These are phyloP conservation scores for Heterotis niloticus DNA, from an alignment of 2,113 vertebrate species.

Conservation along the genomic window DNA sequence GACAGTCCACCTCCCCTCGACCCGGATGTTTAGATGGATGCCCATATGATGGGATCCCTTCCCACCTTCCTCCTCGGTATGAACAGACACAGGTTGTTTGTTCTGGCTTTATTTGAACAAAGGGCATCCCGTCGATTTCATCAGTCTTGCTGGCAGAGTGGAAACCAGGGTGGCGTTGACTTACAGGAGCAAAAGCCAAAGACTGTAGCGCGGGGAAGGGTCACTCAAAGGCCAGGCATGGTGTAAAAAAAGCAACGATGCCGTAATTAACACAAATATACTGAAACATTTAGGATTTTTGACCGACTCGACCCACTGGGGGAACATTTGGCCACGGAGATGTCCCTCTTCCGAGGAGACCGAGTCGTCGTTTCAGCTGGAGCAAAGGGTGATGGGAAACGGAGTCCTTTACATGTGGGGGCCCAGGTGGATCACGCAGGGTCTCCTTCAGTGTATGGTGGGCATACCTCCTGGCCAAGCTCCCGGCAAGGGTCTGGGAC, in stretches of 20 bases:
- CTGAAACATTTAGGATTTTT: slow-evolving; percentile 2
- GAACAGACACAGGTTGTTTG: no score
- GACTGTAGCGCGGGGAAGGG: neutral
- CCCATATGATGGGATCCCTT: no score
- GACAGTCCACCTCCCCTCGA: no score
- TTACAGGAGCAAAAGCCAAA: neutral
- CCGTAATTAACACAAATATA: slow-evolving; percentile 4
- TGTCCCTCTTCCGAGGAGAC: neutral
- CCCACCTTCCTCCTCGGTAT: no score
- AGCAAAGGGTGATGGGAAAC: slow-evolving; percentile 20
- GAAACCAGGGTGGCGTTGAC: neutral
- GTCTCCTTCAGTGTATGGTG: slow-evolving; percentile 58
- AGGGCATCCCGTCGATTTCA: neutral
- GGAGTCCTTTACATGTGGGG: slow-evolving; percentile 27
- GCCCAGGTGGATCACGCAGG: slow-evolving; percentile 20
- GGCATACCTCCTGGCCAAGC: slow-evolving; percentile 66
- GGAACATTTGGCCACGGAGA: neutral
- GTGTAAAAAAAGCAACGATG: neutral
- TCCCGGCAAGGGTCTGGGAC: slow-evolving; percentile 66
- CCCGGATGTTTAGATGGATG: no score
- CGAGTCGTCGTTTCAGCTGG: neutral
- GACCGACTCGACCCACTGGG: neutral
- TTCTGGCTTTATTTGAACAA: no score
- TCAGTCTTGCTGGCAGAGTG: neutral
- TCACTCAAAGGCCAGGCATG: neutral